Base-by-base conservation (phyloP, 2,113 vertebrate genomes). In the Notarius quadriscutis region DNA sequence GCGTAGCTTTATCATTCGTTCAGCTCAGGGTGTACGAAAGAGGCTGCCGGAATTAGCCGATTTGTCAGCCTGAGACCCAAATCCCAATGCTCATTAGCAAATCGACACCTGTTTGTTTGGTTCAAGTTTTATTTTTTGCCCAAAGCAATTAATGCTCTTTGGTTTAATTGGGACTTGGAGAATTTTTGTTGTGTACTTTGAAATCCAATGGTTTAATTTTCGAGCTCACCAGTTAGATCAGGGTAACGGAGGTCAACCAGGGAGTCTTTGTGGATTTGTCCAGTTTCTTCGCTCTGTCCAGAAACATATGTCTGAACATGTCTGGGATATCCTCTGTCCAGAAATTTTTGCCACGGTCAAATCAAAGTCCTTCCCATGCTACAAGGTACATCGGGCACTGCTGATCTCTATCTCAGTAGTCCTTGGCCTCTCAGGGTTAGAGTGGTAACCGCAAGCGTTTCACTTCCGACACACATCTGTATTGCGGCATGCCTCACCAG, bases 81-180 rank as follows among this genome's bases (percentile, higher is more conserved):
- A 58, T 81, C 79, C 79, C 79, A 62, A 20, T 10, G 20, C 79
- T 81, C 79, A 62, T 81, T 81, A 81, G 79, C 79, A 81, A 62
- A 62, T 41, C 79, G 30, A 20, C 57, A 81, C 79, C 79, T 81
- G 79, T 62, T 81, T 81, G 79, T 81, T 81, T 62, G 79, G 79
- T 81, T 81, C 79, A 41, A 60, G 79, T 41, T 81, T 62, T 81
- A 62, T 81, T 81, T 81, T 81, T 41, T 22, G 57, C 57, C 10
- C 58, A 18, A 14, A 81, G 79, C 79, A 81, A 81, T 81, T 81
- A 81, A 81, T 81, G 79, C 79, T 60, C 30, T 62, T 62, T 20
- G 30, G 34, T 48, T 22, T 81, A 62, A 81, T 81, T 81, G 58
- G 57, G 20, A 60, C 51, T 57, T 57, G 15, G 77, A 30, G 53